Conservation (phyloP, 2,888 invertebrate genomes). For the Torymus tubicola region DNA sequence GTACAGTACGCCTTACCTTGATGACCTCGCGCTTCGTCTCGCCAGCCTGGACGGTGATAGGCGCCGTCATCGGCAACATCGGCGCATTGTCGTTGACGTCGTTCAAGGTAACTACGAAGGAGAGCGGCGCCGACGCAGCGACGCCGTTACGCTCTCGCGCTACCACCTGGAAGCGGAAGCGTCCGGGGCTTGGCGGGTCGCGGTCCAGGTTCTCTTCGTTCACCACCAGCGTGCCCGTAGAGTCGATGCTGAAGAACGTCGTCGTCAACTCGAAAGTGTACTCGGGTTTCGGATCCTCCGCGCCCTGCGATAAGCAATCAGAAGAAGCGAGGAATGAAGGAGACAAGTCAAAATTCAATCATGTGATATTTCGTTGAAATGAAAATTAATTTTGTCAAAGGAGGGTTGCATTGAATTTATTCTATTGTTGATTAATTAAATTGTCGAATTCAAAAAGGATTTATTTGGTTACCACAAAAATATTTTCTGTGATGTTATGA, state of each 20-base stretch:
- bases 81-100: slow-evolving; percentile 94
- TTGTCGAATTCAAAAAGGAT: too few relatives aligned
- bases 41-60: slow-evolving; percentile 88
- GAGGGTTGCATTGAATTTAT: too few relatives aligned
- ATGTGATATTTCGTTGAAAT: too few relatives aligned
- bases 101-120: slow-evolving; percentile 85
- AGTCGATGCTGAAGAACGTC: slow-evolving; percentile 87
- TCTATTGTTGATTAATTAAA: too few relatives aligned
- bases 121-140: slow-evolving; percentile 90
- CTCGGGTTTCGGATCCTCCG: slow-evolving; percentile 86
- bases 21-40: slow-evolving; percentile 83
- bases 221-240: slow-evolving; percentile 85
- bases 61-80: slow-evolving; percentile 86
- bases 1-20: slow-evolving; percentile 77
- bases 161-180: slow-evolving; percentile 92
- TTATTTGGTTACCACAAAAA: too few relatives aligned
- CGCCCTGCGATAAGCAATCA: slow-evolving; percentile 78
- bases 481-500: too few relatives aligned
- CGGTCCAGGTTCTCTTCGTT: slow-evolving; percentile 90
- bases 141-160: slow-evolving; percentile 87
- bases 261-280: slow-evolving; percentile 92
- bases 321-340: background rate
- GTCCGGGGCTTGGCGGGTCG: slow-evolving; percentile 90
- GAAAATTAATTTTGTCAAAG: too few relatives aligned
- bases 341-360: background rate